Percentiles rank a stretch among this genome's conserved stretches.
phyloP scores from a whole-genome alignment of 1,140 invertebrate species.

The Drosophila ficusphila region DNA sequence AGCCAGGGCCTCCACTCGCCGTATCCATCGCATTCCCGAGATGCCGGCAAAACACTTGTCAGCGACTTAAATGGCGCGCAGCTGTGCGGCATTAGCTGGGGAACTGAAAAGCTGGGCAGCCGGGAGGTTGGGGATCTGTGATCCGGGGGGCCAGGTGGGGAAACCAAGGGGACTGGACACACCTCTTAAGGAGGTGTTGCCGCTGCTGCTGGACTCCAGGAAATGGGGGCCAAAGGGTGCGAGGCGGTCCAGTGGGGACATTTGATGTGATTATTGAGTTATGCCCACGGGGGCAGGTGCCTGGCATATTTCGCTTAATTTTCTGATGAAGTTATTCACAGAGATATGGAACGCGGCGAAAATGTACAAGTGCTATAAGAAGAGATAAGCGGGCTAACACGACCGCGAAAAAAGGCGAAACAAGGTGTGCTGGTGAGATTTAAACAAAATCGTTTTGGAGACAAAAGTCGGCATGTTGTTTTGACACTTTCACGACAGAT shows the following conservation, averaged over 20 bases:
- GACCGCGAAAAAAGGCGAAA: neutral
- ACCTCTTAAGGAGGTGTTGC: slow-evolving; percentile 72
- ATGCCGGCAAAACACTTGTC: slow-evolving; percentile 81
- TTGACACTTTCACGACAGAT: slow-evolving; percentile 16
- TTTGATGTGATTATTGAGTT: slow-evolving; percentile 81
- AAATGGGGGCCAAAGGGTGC: slow-evolving; percentile 1
- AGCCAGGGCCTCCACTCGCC: slow-evolving; percentile 19
- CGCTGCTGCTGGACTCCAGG: slow-evolving; percentile 24
- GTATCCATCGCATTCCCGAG: slow-evolving; percentile 63
- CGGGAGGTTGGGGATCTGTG: slow-evolving; percentile 7
- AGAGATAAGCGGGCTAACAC: slow-evolving; percentile 26
- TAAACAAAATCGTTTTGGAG: slow-evolving; percentile 5
- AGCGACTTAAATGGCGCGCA: slow-evolving; percentile 81
- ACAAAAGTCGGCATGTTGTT: slow-evolving; percentile 15
- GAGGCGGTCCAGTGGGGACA: slow-evolving; percentile 52
- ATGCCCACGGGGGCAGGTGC: slow-evolving; percentile 77
- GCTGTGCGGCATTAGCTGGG: slow-evolving; percentile 71
- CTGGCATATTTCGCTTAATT: slow-evolving; percentile 75
- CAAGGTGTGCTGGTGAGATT: slow-evolving; percentile 24
- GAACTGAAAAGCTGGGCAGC: neutral
- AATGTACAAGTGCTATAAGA: slow-evolving; percentile 38
- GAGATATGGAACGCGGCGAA: slow-evolving; percentile 44
- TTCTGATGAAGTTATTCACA: slow-evolving; percentile 73
- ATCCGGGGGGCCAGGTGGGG: slow-evolving; percentile 8
- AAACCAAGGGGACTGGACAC: slow-evolving; percentile 47